Base-by-base conservation (phyloP, 2,888 invertebrate species). In the Amblyteles armatorius region DNA sequence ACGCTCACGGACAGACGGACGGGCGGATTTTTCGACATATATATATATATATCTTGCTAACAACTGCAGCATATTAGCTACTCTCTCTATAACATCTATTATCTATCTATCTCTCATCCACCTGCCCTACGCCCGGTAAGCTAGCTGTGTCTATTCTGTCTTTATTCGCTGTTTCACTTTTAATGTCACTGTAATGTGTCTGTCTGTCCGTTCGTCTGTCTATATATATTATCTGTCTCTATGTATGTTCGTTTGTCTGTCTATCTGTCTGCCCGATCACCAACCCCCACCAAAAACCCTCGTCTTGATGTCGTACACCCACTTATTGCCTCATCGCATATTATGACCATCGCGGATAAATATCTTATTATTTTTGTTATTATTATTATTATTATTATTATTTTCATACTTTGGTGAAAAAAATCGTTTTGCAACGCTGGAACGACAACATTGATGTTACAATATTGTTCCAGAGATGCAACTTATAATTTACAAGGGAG, bases 1-100 rank as follows among this genome's bases (percentile, higher is more conserved):
- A 80, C 90, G 92, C 88, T 88, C 88, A 90, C 90, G 87, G 92
- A 92, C 91, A 87, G 91, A 91, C 91, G 90, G 90, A 90, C 89
- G 88, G 90, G 89, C 87, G 88, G 88, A 85, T 86, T 88, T 86
- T 86, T 88, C 84, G 89, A 87, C 86, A 86, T 52, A 19, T 22
- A 63, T 63, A 77, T 63, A 63, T 63, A 73, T 55, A 67, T 67
- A 67, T 76, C 40, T 79, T 79, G 79, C 82, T 79, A 85, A 79
- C 71, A 67, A 88, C 85, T 77, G 79, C 85, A 90, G 88, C 88
- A 88, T 90, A 89, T 88, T 89, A 88, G 88, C 88, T 83, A 84
- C 85, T 86, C 79, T 85, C 44, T 69, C 76, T 65, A 3, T 19
- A 33, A 63, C 63, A 63, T 74, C 63, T 69, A 26, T 82, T 65